Conservation (phyloP, 2,113 vertebrate genomes). For the Dicaeum eximium region DNA sequence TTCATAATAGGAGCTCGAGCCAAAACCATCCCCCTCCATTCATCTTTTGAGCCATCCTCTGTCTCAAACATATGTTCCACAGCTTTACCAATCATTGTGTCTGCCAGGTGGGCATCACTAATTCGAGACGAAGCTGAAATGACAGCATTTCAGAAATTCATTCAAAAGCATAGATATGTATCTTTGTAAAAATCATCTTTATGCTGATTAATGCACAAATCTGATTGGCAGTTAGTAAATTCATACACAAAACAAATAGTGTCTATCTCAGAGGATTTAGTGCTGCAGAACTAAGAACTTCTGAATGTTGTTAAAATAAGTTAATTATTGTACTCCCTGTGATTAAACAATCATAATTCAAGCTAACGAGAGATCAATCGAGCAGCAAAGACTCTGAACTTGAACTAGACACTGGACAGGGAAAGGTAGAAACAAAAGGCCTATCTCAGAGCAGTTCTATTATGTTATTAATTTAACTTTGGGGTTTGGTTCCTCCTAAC, state of each 20-base stretch:
- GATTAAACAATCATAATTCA: background rate
- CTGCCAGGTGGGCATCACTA: constrained; percentile 88
- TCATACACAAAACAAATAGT: background rate
- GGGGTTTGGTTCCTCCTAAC: background rate
- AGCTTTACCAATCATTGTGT: constrained; percentile 95
- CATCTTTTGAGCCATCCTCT: constrained; percentile 95
- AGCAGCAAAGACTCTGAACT: background rate
- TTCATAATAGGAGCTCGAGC: constrained; percentile 96
- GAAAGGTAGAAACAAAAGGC: background rate
- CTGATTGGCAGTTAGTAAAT: background rate
- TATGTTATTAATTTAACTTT: background rate
- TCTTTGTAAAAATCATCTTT: background rate
- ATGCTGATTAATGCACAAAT: background rate
- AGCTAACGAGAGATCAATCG: accelerated
- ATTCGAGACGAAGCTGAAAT: constrained; percentile 85
- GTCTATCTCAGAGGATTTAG: background rate
- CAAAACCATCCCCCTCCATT: constrained; percentile 96
- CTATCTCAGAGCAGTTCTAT: background rate
- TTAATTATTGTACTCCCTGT: background rate
- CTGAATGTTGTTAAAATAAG: background rate
- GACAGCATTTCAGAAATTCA: background rate
- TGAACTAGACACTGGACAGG: background rate
- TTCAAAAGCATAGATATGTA: background rate
- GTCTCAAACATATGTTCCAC: constrained; percentile 99
- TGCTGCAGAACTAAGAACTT: background rate